phyloP scores from a whole-genome alignment of 2,797 vertebrate species.

The Pelobates cultripes region DNA sequence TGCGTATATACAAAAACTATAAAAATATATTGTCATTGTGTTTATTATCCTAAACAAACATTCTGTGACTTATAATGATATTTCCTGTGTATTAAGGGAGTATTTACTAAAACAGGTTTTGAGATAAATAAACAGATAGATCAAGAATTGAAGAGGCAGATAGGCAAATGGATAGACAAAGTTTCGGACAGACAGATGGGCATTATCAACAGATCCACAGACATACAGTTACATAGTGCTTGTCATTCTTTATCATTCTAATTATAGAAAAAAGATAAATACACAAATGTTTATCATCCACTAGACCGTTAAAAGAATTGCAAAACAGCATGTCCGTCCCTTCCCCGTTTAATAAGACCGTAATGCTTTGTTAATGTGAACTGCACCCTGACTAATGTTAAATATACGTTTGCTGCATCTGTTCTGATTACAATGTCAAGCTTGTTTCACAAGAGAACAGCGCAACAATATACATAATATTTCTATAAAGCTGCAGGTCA shows the following conservation, averaged over 20 bases:
- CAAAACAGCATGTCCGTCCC: neutral
- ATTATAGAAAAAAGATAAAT: neutral
- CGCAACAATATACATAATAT: neutral
- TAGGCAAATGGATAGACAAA: neutral
- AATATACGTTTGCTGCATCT: neutral
- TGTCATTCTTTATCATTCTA: too few relatives aligned
- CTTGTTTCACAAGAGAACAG: neutral
- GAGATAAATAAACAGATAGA: too few relatives aligned
- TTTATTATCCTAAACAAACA: too few relatives aligned
- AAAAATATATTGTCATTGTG: too few relatives aligned
- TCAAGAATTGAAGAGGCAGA: too few relatives aligned
- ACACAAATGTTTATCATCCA: neutral
- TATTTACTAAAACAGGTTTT: too few relatives aligned
- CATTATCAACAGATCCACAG: neutral
- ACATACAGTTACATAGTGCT: too few relatives aligned
- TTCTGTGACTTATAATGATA: too few relatives aligned
- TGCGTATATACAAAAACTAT: too few relatives aligned
- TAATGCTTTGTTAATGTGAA: slow-evolving; percentile 2
- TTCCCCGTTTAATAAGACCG: neutral
- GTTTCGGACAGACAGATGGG: neutral
- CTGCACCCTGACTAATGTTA: neutral
- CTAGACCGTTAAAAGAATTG: neutral
- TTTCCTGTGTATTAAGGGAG: too few relatives aligned
- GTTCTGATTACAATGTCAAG: neutral
- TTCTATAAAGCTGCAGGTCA: too few relatives aligned